Base-by-base conservation (phyloP, 2,113 vertebrate species). In the Salvelinus fontinalis region DNA sequence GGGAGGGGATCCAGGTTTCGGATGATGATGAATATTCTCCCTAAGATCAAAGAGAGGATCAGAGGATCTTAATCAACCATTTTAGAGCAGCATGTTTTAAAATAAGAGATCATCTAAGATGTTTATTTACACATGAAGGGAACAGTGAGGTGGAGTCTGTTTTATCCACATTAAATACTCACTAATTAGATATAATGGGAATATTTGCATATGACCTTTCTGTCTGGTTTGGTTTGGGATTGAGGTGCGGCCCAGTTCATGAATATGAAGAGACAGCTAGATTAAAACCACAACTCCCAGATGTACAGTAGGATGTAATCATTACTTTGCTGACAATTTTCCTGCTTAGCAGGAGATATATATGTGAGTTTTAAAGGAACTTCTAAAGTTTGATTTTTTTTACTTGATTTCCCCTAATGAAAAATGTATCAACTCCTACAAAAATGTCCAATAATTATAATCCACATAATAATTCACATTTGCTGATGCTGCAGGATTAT, bases 171-270 rank as follows among this genome's bases (percentile, higher is more conserved):
- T 76, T 76, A 75, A 86, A 89, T 70, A 78, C 75, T 71, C 74
- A n/a, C 79, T 80, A 84, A 79, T 80, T 31, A 85, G 75, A 81
- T 86, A 72, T 76, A 79, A 79, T 80, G 22, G 66, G 39, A 73
- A 39, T 2, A 90, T 88, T 90, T 90, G 85, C 84, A 89, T 86
- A 71, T 80, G 87, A 87, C 87, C 91, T 92, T 92, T 84, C 20
- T 1, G 49, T 66, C 75, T 80, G n/a, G 59, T 83, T 82, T 60
- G 39, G 69, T 67, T 14, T 59, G 75, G 81, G 81, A 70, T 80
- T 70, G 70, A 77, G 77, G 75, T 69, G 76, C 49, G 3, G 31
- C 29, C 5, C 4, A 67, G 27, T 57, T 71, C 78, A 67, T 67
- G 67, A 74, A 66, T 81, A 81, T 84, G 79, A 77, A 89, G 75